Evolutionary conservation across 1,140 invertebrate genomes (phyloP).

Genomic region (Nautilus pompilius): DNA sequence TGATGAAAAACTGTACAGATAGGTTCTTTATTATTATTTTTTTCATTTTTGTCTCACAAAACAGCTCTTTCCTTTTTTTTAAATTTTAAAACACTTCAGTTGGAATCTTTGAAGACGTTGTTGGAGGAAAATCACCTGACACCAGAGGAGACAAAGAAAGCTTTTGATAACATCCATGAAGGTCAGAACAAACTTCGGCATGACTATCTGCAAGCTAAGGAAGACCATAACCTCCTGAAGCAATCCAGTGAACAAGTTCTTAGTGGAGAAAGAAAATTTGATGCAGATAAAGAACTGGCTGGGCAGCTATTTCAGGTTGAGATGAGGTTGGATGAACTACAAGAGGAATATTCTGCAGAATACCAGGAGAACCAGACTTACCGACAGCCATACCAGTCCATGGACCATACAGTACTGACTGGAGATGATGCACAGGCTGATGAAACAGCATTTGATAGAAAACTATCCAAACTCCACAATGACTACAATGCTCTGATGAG

Average conservation of each 20-base stretch:
- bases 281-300: conserved; percentile 44
- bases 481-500: conserved; percentile 48
- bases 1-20: too few relatives aligned
- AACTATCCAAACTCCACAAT: conserved; percentile 34
- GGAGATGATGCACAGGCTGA: conserved; percentile 1
- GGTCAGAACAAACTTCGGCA: conserved; percentile 43
- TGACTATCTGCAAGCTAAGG: conserved; percentile 44
- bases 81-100: too few relatives aligned
- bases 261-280: conserved; percentile 39
- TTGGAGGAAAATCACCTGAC: conserved; percentile 35
- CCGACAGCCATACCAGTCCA: conserved; percentile 42
- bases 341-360: conserved; percentile 43
- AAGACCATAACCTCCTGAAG: conserved; percentile 43
- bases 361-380: conserved; percentile 31
- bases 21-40: too few relatives aligned
- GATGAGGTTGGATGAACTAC: conserved; percentile 51
- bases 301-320: conserved; percentile 48
- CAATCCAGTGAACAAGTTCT: too few relatives aligned
- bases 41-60: too few relatives aligned
- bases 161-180: conserved; percentile 41
- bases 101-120: conserved; percentile 42
- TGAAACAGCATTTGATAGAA: conserved; percentile 22
- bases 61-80: too few relatives aligned
- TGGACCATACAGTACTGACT: conserved; percentile 5
- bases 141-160: conserved; percentile 39